Conservation (phyloP, 2,113 vertebrate species). For the Perognathus longimembris region DNA sequence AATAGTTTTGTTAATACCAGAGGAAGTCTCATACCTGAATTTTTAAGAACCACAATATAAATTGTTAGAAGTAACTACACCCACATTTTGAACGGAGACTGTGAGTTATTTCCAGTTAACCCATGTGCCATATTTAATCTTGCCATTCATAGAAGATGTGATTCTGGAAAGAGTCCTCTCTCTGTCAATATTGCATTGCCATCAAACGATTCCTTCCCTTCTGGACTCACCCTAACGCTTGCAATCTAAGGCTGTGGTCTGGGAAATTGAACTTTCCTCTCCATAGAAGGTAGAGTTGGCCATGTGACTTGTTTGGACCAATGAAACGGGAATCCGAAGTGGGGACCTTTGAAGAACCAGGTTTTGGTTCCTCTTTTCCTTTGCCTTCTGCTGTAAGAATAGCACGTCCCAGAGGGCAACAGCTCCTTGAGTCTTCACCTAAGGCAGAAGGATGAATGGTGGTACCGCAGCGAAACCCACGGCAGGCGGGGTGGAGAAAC, state of each 20-base stretch:
- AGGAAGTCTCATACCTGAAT: not conserved
- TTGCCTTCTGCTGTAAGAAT: not conserved
- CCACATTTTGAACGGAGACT: not conserved
- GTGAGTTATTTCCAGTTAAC: not conserved
- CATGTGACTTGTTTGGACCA: not conserved
- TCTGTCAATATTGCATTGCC: not conserved
- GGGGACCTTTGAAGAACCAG: not conserved
- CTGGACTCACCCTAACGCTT: too few species aligned
- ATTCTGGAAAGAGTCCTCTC: not conserved
- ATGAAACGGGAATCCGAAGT: not conserved
- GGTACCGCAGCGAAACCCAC: not conserved
- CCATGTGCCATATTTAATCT: not conserved
- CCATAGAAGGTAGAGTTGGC: not conserved
- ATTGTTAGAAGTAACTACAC: not conserved
- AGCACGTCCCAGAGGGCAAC: not conserved
- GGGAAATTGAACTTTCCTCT: not conserved
- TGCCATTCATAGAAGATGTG: not conserved
- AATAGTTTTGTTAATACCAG: not conserved
- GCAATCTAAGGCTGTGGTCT: not conserved
- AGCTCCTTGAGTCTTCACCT: not conserved
- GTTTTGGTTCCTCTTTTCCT: not conserved
- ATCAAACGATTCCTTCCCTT: not conserved
- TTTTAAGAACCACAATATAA: slow-evolving; percentile 22
- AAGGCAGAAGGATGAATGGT: not conserved
- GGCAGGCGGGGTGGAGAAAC: not conserved